These are phyloP conservation scores for Varanus komodoensis DNA, from an alignment of 2,113 vertebrate species.

Conservation along the genomic window DNA sequence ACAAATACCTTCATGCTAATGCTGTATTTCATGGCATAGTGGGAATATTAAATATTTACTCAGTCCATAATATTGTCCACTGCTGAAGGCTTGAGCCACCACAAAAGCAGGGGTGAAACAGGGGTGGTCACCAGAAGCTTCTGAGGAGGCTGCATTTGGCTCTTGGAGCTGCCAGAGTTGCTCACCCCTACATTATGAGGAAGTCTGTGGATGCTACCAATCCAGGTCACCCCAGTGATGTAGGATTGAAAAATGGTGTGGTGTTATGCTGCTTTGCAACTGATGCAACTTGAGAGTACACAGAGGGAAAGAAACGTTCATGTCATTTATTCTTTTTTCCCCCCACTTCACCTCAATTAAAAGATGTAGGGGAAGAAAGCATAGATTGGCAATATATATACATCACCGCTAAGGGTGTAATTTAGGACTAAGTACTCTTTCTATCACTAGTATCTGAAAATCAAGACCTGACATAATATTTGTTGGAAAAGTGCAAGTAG, in stretches of 20 bases:
- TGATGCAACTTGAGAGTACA: neutral
- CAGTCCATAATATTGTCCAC: neutral
- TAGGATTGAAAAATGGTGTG: neutral
- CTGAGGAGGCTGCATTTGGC: no score
- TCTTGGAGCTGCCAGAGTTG: no score
- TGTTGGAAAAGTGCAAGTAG: constrained; percentile 12
- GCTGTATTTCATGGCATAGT: neutral
- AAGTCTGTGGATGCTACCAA: neutral
- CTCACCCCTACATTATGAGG: neutral
- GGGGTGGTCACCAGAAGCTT: no score
- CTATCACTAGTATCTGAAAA: accelerated
- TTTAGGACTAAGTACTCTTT: neutral
- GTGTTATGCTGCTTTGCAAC: neutral
- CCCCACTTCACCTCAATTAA: neutral
- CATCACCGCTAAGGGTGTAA: neutral
- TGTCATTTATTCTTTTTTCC: neutral
- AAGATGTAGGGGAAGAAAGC: neutral
- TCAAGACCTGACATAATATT: neutral
- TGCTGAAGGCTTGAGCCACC: neutral
- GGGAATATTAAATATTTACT: neutral
- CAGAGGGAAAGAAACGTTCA: no score
- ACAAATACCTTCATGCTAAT: neutral
- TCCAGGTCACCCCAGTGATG: no score
- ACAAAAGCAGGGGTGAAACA: neutral
- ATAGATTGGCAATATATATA: neutral